Evolutionary conservation across 2,797 vertebrate species (phyloP), one percentile per base, ranked within the genome.

Genomic region (Tokudaia muenninki): DNA sequence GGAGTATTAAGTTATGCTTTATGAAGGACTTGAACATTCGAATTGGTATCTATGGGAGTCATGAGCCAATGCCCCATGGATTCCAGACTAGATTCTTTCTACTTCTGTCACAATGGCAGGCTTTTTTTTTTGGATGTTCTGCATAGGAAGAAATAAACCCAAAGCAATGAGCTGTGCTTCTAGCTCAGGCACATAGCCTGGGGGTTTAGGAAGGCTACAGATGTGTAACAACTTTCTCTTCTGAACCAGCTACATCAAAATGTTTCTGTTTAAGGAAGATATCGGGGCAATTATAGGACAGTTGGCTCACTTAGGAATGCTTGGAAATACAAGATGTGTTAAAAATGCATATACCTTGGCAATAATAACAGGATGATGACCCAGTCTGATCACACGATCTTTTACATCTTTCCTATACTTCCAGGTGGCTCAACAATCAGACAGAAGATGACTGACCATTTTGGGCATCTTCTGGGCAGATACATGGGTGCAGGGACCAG

Each of bases 261-360:
- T 13, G 24, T 29, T 90, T 93, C 70, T 80, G 10, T 63, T 80
- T 77, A 63, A 13, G 47, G 78, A 84, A 24, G 11, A 52, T 13
- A 65, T 7, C 59, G 80, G 70, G 86, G 74, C 37, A 92, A 50
- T 81, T 41, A 44, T 34, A 81, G 55, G 29, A 26, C 78, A 67
- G 50, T 70, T 79, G 44, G 75, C 41, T 41, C 22, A 77, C 41
- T 87, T 57, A 65, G 79, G 77, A 57, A 75, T 10, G 2, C 44
- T 70, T 95, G 80, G 57, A 83, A 87, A 93, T 50, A 11, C 57
- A 82, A 93, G n/a, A 87, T 26, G 24, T 31, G 50, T 75, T 59
- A 59, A 19, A 41, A 92, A 29, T n/a, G 37, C 16, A 57, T 34
- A 70, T 41, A 41, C 26, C 17, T 83, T 17, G 78, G 29, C 16